phyloP scores from a whole-genome alignment of 1,140 invertebrate genomes.

The Ectropis grisescens region DNA sequence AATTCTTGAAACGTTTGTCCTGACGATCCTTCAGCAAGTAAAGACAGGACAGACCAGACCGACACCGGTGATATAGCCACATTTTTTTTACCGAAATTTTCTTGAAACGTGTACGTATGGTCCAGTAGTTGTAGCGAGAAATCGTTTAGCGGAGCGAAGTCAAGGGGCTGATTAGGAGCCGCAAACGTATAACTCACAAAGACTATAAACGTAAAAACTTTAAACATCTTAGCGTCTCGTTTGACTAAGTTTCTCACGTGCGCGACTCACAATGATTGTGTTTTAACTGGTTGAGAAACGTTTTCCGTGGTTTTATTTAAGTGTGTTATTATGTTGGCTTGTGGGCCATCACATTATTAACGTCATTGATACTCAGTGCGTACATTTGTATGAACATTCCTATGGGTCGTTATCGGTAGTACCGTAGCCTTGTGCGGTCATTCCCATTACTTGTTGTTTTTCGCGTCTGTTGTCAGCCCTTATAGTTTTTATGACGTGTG shows the following conservation, averaged over 20 bases:
- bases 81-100: conserved; percentile 43
- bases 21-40: conserved; percentile 65
- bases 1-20: conserved; percentile 64
- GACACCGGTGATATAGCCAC: conserved; percentile 62
- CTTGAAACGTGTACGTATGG: conserved; percentile 43
- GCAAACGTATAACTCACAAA: conserved; percentile 19
- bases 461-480: too few relatives aligned
- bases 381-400: too few relatives aligned
- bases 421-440: too few relatives aligned
- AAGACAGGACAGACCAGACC: conserved; percentile 64
- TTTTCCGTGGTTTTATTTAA: conserved; percentile 11
- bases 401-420: too few relatives aligned
- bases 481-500: too few relatives aligned
- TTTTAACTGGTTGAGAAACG: conserved; percentile 41
- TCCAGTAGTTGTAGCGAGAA: conserved; percentile 44
- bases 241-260: conserved; percentile 37
- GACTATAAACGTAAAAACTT: conserved; percentile 25
- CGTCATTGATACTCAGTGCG: not conserved
- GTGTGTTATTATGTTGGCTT: conserved; percentile 1
- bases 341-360: not conserved
- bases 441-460: too few relatives aligned
- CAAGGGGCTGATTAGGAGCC: conserved; percentile 26
- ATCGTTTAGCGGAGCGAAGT: conserved; percentile 39
- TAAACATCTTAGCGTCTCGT: conserved; percentile 33
- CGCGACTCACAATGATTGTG: conserved; percentile 28